Base-by-base conservation (phyloP, 2,113 vertebrate genomes). In the Rhombomys opimus region DNA sequence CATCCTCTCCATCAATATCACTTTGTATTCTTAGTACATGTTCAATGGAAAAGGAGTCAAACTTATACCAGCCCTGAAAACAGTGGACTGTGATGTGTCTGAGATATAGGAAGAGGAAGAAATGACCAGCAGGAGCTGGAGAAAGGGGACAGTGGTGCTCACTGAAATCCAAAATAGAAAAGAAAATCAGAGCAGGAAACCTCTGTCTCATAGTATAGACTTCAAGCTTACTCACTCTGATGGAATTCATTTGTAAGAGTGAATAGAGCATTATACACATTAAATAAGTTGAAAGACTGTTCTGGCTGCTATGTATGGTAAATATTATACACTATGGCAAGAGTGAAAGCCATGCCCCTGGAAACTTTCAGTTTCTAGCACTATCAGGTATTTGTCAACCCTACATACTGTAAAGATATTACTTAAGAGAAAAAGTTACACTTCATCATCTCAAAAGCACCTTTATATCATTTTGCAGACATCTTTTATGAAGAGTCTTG, bases 111-210 rank as follows among this genome's bases (percentile, higher is more conserved):
- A 72, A 89, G 20, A 67, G 41, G 50, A 94, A 9, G 2, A 4
- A 76, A 18, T 61, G 20, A 35, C 14, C 0, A n/a, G n/a, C 70
- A 68, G 50, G 32, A 23, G 8, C 2, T 23, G 23, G 4, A 30
- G 7, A 50, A 7, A 88, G 7, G 23, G 17, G 25, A 61, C 3
- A 77, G 3, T 12, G 6, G 7, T 78, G 2, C 50, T 20, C 30
- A 10, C 0, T 50, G 41, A 84, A 3, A 30, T 81, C 54, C 25
- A 91, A 80, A 46, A 70, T 14, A 20, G 67, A 5, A 41, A 77
- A 20, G 2, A 2, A 23, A 9, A 3, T 73, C 41, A n/a, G 4
- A 78, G n/a, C 13, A 35, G 0, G 1, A 18, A 4, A 27, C 57
- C 22, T 90, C 13, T 92, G 32, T 25, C 11, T 67, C 70, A 32